A percentile compares a stretch with the other conserved stretches of the same genome.
These are phyloP conservation scores for Petrocephalus microphthalmus DNA, from an alignment of 2,113 vertebrate genomes.

Conservation along the genomic window DNA sequence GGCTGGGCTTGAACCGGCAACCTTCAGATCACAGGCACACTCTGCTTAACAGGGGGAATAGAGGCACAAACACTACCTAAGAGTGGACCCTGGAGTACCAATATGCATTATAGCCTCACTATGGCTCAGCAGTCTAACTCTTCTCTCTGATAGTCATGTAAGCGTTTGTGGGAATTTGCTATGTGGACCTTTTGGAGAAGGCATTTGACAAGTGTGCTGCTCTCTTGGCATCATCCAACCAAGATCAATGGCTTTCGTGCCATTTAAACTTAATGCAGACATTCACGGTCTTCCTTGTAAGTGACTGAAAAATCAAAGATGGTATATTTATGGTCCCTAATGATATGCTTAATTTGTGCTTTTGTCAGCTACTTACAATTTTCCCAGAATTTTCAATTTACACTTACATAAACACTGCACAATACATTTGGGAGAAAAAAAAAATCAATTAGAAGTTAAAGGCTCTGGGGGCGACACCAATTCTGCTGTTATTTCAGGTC, in stretches of 20 bases:
- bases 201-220: background rate
- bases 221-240: background rate
- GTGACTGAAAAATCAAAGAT: background rate
- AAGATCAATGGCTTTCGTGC: background rate
- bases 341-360: background rate
- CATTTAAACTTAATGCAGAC: background rate
- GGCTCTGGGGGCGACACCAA: background rate
- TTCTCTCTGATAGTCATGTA: background rate
- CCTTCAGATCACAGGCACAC: no score
- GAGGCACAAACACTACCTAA: background rate
- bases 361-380: background rate
- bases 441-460: background rate
- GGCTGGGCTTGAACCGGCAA: no score
- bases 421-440: background rate
- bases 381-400: slow-evolving; percentile 1
- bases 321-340: background rate
- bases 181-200: background rate
- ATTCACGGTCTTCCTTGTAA: background rate
- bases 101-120: background rate
- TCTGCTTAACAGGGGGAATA: no score
- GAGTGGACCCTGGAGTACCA: background rate
- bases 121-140: background rate
- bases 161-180: background rate
- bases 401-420: background rate
- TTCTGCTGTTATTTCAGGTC: background rate